Evolutionary conservation across 2,888 invertebrate genomes (phyloP).

Genomic region (Eudemis profundana): DNA sequence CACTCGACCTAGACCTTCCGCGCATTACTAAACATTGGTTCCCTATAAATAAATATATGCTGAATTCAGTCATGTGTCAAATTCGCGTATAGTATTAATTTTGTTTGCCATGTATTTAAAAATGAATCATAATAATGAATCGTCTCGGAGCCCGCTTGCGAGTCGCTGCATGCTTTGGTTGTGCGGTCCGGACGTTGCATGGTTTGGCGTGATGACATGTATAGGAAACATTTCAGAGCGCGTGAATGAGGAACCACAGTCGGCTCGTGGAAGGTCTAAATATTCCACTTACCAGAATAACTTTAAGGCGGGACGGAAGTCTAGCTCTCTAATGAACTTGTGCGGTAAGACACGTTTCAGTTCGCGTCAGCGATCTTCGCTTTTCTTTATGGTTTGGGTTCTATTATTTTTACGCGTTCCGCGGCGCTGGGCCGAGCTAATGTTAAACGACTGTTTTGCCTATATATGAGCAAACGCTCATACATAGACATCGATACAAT

Average conservation of each 20-base stretch:
- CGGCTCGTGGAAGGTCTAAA: slow-evolving; percentile 93
- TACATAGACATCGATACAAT: background rate
- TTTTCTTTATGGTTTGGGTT: slow-evolving; percentile 77
- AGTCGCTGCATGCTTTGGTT: slow-evolving; percentile 62
- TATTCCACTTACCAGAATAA: slow-evolving; percentile 93
- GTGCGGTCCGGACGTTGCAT: slow-evolving; percentile 56
- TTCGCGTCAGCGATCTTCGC: slow-evolving; percentile 50
- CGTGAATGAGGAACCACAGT: slow-evolving; percentile 91
- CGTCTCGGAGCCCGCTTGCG: slow-evolving; percentile 66
- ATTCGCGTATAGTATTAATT: slow-evolving; percentile 63
- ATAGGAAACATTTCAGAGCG: slow-evolving; percentile 91
- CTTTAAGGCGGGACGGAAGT: slow-evolving; percentile 95
- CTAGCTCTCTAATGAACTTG: slow-evolving; percentile 98
- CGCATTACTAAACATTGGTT: slow-evolving; percentile 72
- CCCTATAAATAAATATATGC: slow-evolving; percentile 56
- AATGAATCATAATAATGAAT: slow-evolving; percentile 8
- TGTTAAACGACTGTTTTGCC: slow-evolving; percentile 17
- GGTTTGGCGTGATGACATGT: slow-evolving; percentile 73
- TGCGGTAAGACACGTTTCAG: slow-evolving; percentile 92
- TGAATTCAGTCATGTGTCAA: slow-evolving; percentile 42
- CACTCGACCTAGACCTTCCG: slow-evolving; percentile 80
- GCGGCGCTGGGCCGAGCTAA: slow-evolving; percentile 27
- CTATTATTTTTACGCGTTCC: slow-evolving; percentile 65
- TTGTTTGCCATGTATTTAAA: slow-evolving; percentile 63
- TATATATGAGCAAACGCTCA: background rate